Conservation (phyloP, 1,140 invertebrate species). For the Eueides isabella region DNA sequence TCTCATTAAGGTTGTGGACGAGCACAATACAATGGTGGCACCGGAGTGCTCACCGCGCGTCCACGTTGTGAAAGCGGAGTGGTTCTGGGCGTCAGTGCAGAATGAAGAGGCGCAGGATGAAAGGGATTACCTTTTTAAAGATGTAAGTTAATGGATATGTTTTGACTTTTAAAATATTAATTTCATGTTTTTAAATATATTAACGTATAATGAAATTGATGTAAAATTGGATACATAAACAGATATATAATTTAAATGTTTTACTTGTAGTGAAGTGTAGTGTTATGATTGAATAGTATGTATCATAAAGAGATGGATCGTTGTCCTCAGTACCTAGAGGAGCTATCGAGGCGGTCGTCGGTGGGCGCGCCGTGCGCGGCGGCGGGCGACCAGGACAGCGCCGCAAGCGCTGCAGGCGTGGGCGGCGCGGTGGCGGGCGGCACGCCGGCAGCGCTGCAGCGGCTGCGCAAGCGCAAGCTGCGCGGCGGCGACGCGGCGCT, state of each 20-base stretch:
- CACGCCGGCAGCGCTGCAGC: slow-evolving; percentile 69
- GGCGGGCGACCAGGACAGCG: slow-evolving; percentile 43
- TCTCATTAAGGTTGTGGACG: slow-evolving; percentile 88
- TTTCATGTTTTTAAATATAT: too few relatives aligned
- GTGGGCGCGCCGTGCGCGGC: slow-evolving; percentile 64
- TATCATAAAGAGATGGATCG: not conserved
- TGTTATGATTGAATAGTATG: not conserved
- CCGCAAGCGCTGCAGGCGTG: slow-evolving; percentile 39
- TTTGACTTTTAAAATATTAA: too few relatives aligned
- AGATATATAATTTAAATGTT: too few relatives aligned
- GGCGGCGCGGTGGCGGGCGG: slow-evolving; percentile 42
- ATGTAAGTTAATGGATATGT: slow-evolving; percentile 83
- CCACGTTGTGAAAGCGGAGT: slow-evolving; percentile 93
- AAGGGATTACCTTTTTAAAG: slow-evolving; percentile 92
- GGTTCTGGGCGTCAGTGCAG: slow-evolving; percentile 99
- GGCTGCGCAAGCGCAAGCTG: slow-evolving; percentile 89
- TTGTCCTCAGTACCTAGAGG: slow-evolving; percentile 83
- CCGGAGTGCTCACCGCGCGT: slow-evolving; percentile 85
- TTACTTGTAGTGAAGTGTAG: too few relatives aligned
- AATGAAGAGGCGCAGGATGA: slow-evolving; percentile 96
- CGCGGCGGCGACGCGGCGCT: slow-evolving; percentile 83
- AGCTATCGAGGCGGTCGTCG: slow-evolving; percentile 84
- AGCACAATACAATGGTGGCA: slow-evolving; percentile 86
- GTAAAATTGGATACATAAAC: too few relatives aligned
- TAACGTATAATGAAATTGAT: too few relatives aligned